Conservation (phyloP, 2,888 invertebrate genomes). For the Diarsia mendica region DNA sequence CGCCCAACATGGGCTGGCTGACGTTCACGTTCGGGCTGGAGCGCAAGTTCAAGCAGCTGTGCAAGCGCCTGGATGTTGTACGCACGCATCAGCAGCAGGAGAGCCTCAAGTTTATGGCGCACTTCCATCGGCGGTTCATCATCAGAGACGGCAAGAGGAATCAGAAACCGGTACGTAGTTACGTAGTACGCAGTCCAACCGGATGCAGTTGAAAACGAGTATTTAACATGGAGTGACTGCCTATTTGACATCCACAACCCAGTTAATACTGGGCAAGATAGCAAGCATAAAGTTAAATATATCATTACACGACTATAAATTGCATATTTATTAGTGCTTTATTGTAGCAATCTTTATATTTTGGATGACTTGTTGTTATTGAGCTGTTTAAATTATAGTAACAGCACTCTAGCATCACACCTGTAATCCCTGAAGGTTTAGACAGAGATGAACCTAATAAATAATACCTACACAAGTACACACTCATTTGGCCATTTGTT, state of each 20-base stretch:
- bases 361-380: no score
- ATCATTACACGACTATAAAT: neutral
- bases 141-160: slow-evolving; percentile 96
- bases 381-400: no score
- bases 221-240: no score
- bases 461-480: neutral
- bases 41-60: slow-evolving; percentile 86
- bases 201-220: no score
- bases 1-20: slow-evolving; percentile 99
- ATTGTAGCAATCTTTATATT: neutral
- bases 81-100: slow-evolving; percentile 99
- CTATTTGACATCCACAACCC: no score
- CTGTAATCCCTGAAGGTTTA: neutral
- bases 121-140: slow-evolving; percentile 97
- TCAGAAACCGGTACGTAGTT: slow-evolving; percentile 82
- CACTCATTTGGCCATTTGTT: neutral
- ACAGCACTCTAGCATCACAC: neutral
- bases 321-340: neutral
- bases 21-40: slow-evolving; percentile 98
- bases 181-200: no score
- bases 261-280: neutral
- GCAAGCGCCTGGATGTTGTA: slow-evolving; percentile 94
- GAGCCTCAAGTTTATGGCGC: slow-evolving; percentile 99
- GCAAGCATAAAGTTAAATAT: neutral
- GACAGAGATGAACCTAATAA: neutral